Conservation (phyloP, 2,113 vertebrate species). For the Thermophis baileyi region DNA sequence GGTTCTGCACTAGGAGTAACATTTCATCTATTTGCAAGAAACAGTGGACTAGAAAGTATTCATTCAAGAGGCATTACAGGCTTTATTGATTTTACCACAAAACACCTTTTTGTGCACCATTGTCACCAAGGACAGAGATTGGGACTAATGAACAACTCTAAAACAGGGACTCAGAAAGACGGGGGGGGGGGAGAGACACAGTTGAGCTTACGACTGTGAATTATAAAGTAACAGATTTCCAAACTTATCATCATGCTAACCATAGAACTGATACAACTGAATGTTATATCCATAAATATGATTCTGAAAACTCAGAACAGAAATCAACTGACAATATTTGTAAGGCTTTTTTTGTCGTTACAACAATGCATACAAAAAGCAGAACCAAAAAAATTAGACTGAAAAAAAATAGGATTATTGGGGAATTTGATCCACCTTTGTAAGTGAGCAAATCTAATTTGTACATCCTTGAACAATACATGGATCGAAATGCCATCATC, state of each 20-base stretch:
- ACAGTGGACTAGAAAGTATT: background rate
- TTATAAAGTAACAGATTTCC: no score
- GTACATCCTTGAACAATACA: background rate
- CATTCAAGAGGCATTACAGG: background rate
- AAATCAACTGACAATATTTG: background rate
- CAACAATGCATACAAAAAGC: background rate
- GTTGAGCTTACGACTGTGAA: background rate
- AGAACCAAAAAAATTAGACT: background rate
- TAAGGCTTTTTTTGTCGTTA: background rate
- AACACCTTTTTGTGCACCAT: background rate
- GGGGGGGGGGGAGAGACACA: background rate
- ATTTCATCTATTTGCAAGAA: background rate
- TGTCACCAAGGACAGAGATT: background rate
- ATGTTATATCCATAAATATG: background rate
- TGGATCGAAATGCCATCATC: background rate
- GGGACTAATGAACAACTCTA: background rate
- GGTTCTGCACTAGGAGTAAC: background rate
- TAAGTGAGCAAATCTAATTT: background rate
- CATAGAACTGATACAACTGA: background rate
- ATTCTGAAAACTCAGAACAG: background rate
- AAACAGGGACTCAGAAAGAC: background rate
- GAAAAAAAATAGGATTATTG: background rate
- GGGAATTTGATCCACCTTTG: background rate
- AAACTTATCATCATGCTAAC: background rate
- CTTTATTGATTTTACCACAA: background rate